Base-by-base conservation (phyloP, 2,113 vertebrate species). In the Xenopus laevis region DNA sequence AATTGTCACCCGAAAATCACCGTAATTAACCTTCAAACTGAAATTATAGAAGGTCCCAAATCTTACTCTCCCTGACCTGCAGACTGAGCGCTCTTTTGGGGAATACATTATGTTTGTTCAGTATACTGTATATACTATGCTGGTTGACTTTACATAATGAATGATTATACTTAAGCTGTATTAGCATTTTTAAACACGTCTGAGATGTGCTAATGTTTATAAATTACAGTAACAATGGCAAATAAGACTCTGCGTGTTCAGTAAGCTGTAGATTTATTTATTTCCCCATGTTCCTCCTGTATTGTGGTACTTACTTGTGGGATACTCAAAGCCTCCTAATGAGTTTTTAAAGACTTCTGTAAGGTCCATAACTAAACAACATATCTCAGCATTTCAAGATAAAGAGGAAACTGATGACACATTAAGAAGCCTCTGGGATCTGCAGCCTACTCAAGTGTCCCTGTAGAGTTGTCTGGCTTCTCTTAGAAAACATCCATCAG, bases 351-450 rank as follows among this genome's bases (percentile, higher is more conserved):
- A 77, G 66, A 77, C 74, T 77, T 77, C 46, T 70, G 74, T 62
- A 67, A 70, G 74, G 74, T 77, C 60, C 66, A 70, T 77, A 77
- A 61, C 74, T 57, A 77, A 77, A 77, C 66, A 77, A 77, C 74
- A 63, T 69, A 64, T 77, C 74, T 77, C 74, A 77, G 74, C 74
- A 45, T 64, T 77, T 77, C 66, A 63, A 77, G 67, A 77, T 75
- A 75, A 69, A 70, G 50, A 70, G 67, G 60, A 77, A 77, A 64
- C 58, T 64, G 59, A 70, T 77, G 74, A 77, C 74, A 77, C 59
- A 70, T 70, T 69, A 76, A 30, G 27, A 64, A 70, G 47, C 74
- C 59, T 68, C 67, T 64, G 74, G 66, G 73, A 76, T 46, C n/a
- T 15, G 27, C 55, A 53, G 60, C 59, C 60, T 46, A 46, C 58